phyloP scores from a whole-genome alignment of 2,113 vertebrate genomes.

The Xenopus laevis region DNA sequence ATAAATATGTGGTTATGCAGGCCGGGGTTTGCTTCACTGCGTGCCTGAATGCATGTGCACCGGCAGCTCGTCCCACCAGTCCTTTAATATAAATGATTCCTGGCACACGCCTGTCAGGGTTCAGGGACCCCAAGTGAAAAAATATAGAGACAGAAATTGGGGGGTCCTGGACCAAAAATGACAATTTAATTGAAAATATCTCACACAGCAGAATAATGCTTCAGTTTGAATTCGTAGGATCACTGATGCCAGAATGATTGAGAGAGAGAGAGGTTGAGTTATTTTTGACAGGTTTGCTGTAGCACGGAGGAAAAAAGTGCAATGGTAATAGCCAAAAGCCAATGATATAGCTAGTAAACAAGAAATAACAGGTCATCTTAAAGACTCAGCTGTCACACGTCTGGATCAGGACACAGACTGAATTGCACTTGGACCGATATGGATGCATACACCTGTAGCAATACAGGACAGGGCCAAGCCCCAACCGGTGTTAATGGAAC shows the following conservation, averaged over 20 bases:
- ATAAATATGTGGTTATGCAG: slow-evolving; percentile 12
- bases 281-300: slow-evolving; percentile 1
- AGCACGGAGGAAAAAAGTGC: background rate
- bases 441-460: no score
- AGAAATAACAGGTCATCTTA: no score
- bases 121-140: background rate
- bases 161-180: slow-evolving; percentile 3
- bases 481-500: no score
- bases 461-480: no score
- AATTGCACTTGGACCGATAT: no score
- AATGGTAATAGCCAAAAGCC: no score
- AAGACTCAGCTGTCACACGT: no score
- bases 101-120: background rate
- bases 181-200: slow-evolving; percentile 14
- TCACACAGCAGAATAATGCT: background rate
- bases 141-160: background rate
- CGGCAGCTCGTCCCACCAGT: background rate
- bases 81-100: background rate
- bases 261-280: slow-evolving; percentile 2
- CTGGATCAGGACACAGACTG: no score
- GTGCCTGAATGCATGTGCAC: background rate
- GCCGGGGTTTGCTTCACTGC: background rate
- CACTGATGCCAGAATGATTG: slow-evolving; percentile 12
- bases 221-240: background rate
- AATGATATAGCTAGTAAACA: no score